Percentiles rank a stretch among this genome's conserved stretches.
These are phyloP conservation scores for Pachymerium ferrugineum DNA, from an alignment of 2,888 invertebrate species.

Conservation along the genomic window DNA sequence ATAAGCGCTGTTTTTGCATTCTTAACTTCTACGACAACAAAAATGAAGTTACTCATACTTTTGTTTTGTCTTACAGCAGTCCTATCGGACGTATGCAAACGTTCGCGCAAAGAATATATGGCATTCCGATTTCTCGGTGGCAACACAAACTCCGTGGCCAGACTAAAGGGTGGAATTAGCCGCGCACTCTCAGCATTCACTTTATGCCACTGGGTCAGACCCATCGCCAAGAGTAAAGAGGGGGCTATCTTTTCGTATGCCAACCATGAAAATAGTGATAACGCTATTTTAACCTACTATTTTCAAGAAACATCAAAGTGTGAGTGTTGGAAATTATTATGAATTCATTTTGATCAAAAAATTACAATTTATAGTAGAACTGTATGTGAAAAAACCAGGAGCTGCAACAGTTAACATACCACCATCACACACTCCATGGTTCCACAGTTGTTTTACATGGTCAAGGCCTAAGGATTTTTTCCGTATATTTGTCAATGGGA, in stretches of 20 bases:
- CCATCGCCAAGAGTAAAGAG: too few relatives aligned
- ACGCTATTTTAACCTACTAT: not conserved
- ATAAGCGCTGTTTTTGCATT: too few relatives aligned
- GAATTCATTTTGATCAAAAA: too few relatives aligned
- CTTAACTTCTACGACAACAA: too few relatives aligned
- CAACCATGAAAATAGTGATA: not conserved
- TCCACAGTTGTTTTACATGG: not conserved
- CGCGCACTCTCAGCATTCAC: not conserved
- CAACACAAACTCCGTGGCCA: not conserved
- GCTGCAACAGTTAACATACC: too few relatives aligned
- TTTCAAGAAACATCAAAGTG: not conserved
- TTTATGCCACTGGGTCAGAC: not conserved
- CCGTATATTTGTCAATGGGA: not conserved
- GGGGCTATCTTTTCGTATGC: not conserved
- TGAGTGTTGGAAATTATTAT: too few relatives aligned
- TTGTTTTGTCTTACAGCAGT: too few relatives aligned
- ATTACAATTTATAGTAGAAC: not conserved
- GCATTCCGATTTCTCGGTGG: not conserved
- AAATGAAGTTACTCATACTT: too few relatives aligned
- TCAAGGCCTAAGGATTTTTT: not conserved
- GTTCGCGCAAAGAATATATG: too few relatives aligned
- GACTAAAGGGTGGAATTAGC: not conserved
- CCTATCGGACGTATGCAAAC: too few relatives aligned
- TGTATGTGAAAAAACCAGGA: not conserved
- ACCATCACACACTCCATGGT: not conserved